A percentile compares a stretch with the other conserved stretches of the same genome.
Conservation (phyloP, 2,797 vertebrate species). For the Allochrocebus solatus region DNA sequence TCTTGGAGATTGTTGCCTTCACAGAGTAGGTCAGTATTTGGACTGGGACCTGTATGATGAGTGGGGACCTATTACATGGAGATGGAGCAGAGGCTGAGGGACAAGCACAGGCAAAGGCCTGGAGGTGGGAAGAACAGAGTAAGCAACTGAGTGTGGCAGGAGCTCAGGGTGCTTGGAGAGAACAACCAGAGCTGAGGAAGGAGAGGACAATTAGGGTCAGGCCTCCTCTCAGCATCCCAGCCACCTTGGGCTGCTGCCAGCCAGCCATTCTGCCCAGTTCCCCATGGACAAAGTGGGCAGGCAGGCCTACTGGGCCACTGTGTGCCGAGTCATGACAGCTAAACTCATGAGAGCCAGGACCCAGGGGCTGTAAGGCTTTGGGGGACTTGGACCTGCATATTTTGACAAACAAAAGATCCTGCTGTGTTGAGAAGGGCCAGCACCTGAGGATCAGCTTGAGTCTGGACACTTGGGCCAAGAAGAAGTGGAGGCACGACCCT, state of each 20-base stretch:
- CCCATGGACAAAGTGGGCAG: not conserved
- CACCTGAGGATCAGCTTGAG: not conserved
- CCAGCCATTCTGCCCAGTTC: not conserved
- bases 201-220: not conserved
- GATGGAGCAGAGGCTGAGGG: not conserved
- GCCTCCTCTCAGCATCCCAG: not conserved
- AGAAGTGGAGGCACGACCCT: not conserved
- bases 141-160: not conserved
- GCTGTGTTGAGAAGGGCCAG: not conserved
- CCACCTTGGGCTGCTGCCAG: not conserved
- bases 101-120: not conserved
- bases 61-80: not conserved
- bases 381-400: not conserved
- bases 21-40: not conserved
- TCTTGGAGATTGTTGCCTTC: not conserved
- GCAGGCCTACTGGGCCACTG: not conserved
- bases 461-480: slow-evolving; percentile 17
- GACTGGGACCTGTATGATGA: not conserved
- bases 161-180: not conserved
- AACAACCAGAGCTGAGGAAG: not conserved
- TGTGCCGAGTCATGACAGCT: not conserved
- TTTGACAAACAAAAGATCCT: slow-evolving; percentile 13
- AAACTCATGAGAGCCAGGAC: not conserved
- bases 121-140: not conserved
- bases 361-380: not conserved